Conservation (phyloP, 2,888 invertebrate species). For the Rotaria socialis region DNA sequence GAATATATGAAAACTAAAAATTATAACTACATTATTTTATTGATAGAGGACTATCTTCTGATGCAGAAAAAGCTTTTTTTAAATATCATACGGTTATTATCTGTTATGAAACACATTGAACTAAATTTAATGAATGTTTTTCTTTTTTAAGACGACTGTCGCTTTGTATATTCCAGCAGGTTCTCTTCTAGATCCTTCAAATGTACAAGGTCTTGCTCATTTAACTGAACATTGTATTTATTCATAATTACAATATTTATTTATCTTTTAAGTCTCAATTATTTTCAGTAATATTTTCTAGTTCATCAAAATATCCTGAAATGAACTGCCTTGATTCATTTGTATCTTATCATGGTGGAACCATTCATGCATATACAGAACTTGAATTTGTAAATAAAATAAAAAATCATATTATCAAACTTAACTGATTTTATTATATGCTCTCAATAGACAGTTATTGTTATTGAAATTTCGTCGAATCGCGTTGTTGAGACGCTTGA, state of each 20-base stretch:
- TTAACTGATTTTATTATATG: neutral
- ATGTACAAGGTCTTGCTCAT: conserved; percentile 30
- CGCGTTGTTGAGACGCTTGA: conserved; percentile 24
- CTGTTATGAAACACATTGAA: neutral
- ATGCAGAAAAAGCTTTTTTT: neutral
- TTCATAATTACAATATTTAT: neutral
- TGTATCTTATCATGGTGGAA: conserved; percentile 10
- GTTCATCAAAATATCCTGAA: conserved; percentile 23
- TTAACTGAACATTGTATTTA: conserved; percentile 21
- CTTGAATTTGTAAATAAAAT: neutral
- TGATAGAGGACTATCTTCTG: neutral
- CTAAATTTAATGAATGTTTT: neutral
- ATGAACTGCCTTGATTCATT: conserved; percentile 2
- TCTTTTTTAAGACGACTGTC: neutral
- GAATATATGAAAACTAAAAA: neutral
- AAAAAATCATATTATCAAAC: no score
- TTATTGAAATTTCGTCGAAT: neutral
- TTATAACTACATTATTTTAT: neutral
- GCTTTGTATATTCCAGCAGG: conserved; percentile 23
- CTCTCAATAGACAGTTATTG: neutral
- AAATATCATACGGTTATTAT: neutral
- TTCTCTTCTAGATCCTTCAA: neutral
- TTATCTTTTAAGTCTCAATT: neutral
- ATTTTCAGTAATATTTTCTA: neutral
- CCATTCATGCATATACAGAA: conserved; percentile 9